Evolutionary conservation across 2,113 vertebrate species (phyloP).

Genomic region (Malurus elegans): DNA sequence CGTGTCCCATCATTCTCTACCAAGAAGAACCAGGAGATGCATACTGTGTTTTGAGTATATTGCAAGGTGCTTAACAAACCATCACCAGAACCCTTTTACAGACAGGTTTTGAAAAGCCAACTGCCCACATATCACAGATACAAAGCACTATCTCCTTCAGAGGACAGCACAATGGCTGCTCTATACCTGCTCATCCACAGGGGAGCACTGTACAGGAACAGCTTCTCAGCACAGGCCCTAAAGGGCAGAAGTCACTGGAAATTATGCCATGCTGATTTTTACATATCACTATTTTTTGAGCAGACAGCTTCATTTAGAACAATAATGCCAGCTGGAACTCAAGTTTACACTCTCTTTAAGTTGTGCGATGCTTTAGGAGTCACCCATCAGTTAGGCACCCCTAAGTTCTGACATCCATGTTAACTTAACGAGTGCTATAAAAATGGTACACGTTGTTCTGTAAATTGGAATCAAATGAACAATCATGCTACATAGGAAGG

Average conservation of each 20-base stretch:
- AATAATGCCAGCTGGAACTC: not conserved
- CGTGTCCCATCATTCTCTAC: not conserved
- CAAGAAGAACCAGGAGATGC: not conserved
- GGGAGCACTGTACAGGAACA: not conserved
- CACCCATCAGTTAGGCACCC: not conserved
- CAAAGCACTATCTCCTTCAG: not conserved
- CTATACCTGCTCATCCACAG: not conserved
- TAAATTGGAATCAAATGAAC: constrained; percentile 44
- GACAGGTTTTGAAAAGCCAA: not conserved
- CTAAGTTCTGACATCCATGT: not conserved
- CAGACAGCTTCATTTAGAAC: not conserved
- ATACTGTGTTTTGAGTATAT: not conserved
- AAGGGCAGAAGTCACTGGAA: not conserved
- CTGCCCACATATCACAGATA: not conserved
- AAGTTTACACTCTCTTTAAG: not conserved
- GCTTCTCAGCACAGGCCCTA: not conserved
- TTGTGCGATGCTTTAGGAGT: not conserved
- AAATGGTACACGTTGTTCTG: not conserved
- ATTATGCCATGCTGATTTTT: not conserved
- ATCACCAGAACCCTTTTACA: not conserved
- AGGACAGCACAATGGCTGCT: not conserved
- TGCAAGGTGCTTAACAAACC: not conserved
- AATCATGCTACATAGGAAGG: constrained; percentile 27
- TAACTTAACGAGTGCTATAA: constrained; percentile 11
- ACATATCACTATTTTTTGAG: not conserved